Evolutionary conservation across 1,140 invertebrate genomes (phyloP), one percentile per base, ranked within the genome.

Genomic region (Pollicipes pollicipes): DNA sequence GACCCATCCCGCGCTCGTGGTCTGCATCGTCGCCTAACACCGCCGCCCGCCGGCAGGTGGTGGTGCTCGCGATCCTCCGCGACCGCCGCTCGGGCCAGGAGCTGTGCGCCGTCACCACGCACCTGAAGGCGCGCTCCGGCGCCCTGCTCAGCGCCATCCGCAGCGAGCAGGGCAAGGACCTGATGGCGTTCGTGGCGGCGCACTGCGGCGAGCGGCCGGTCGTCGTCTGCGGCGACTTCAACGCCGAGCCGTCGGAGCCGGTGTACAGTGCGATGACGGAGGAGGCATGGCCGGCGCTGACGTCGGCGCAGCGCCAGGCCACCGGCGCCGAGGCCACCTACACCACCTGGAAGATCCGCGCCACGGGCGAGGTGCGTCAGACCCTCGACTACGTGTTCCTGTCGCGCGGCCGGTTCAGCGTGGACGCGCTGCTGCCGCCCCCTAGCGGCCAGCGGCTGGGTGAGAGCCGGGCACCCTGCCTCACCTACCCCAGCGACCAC

Each of bases 351-450:
- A 91, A 90, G 77, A 80, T 90, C 26, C 79, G 89, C 10, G 86
- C 84, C 71, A 85, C 88, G 74, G 87, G 85, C 2, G 88, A 90
- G 78, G 81, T 84, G 24, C 88, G 87, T 71, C 86, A 88, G 74
- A 90, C 88, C 1, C 87, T 91, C 68, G 89, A 91, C 78, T 91
- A 91, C 78, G 84, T 91, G 1, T 91, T 90, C 80, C 88, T 58
- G 45, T 58, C 45, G 45, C 24, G 13, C 13, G 8, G 10, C 45
- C 6, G 45, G 35, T 80, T 89, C 0, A 79, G 82, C 45, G 83
- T 88, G 1, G 82, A 84, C 30, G 82, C 83, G 24, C 79, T 89
- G 3, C 76, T 90, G 24, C 79, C 84, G 30, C 82, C 90, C 70
- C 89, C 89, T 10, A 82, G 80, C 0, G 85, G 80, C 45, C 83